phyloP scores from a whole-genome alignment of 2,797 vertebrate species.

The Graptemys geographica region DNA sequence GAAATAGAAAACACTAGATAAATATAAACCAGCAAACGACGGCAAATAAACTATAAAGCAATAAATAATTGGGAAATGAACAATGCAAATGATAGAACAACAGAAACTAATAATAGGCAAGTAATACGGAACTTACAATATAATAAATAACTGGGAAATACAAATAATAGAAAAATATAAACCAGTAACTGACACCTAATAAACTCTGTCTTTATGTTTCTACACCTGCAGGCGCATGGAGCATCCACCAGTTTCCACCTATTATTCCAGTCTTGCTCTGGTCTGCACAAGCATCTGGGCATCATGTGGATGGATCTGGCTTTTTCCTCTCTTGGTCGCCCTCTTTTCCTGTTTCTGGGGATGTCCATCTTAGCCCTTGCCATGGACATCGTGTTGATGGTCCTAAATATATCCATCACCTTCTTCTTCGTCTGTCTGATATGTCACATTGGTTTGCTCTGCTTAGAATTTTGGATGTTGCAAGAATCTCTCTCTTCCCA shows the following conservation, averaged over 20 bases:
- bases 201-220: not conserved
- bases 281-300: not conserved
- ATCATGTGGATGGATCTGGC: not conserved
- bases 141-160: not conserved
- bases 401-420: not conserved
- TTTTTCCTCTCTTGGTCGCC: not conserved
- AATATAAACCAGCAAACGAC: not conserved
- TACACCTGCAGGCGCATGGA: too few species aligned
- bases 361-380: not conserved
- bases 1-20: not conserved
- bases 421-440: too few species aligned
- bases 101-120: too few species aligned
- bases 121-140: not conserved
- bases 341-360: too few species aligned
- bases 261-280: not conserved
- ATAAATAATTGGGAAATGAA: not conserved
- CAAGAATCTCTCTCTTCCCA: not conserved
- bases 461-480: not conserved
- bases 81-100: not conserved
- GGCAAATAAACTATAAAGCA: not conserved
- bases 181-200: not conserved
- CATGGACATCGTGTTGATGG: not conserved
- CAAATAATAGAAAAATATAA: not conserved
- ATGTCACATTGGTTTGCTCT: not conserved
- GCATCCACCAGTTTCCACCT: not conserved